phyloP scores from a whole-genome alignment of 2,113 vertebrate species.

The Talpa occidentalis region DNA sequence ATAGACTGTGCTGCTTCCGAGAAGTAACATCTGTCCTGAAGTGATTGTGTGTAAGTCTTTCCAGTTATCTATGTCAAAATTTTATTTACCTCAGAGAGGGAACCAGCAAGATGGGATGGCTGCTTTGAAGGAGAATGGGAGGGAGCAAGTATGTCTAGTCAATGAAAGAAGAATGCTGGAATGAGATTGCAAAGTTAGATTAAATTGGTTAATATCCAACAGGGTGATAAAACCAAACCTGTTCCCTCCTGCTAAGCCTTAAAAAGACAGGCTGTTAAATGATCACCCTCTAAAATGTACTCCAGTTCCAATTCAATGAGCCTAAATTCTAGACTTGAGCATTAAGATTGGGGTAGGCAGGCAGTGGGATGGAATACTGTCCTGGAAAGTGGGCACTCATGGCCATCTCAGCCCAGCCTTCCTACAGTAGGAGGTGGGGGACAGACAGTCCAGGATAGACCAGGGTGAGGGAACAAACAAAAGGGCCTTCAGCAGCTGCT shows the following conservation, averaged over 20 bases:
- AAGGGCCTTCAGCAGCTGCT: neutral
- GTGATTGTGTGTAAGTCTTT: neutral
- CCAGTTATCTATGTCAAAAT: neutral
- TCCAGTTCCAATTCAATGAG: neutral
- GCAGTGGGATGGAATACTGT: fast-evolving
- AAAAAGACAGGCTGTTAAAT: neutral
- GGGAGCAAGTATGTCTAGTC: neutral
- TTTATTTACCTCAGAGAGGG: neutral
- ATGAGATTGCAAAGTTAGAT: neutral
- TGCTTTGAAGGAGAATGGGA: neutral
- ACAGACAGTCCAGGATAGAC: neutral
- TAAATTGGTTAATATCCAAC: neutral
- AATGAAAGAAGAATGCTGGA: neutral
- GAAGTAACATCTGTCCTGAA: neutral
- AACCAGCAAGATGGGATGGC: neutral
- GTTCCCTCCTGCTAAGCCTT: neutral
- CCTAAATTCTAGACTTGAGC: neutral
- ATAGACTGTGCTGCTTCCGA: neutral
- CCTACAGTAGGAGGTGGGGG: neutral
- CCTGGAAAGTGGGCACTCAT: neutral
- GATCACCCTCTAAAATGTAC: neutral
- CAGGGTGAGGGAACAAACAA: neutral
- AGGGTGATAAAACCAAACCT: neutral
- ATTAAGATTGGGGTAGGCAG: neutral
- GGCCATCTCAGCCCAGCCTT: neutral